Evolutionary conservation across 64 coral and sea anemone species (phyloP).

Genomic region (Platygyra sinensis): DNA sequence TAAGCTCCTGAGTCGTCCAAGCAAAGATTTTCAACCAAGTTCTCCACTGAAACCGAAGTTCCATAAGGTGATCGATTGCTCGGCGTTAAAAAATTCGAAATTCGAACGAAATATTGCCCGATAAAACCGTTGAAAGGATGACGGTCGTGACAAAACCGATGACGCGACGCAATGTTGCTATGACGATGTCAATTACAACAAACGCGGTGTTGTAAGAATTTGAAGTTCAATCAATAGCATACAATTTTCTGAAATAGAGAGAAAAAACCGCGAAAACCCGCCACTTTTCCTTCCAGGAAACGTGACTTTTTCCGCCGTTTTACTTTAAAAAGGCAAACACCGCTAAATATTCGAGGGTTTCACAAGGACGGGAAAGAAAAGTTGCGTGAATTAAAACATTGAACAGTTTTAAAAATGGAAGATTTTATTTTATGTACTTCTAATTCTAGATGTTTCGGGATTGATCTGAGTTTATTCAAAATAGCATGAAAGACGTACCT

Average conservation of each 20-base stretch:
- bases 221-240: conserved; percentile 55
- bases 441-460: too few species aligned
- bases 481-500: too few species aligned
- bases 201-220: conserved; percentile 75
- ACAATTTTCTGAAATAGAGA: background rate
- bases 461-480: too few species aligned
- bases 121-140: conserved; percentile 98
- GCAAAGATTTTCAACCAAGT: conserved; percentile 32
- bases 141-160: conserved; percentile 97
- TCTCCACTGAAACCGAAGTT: conserved; percentile 50
- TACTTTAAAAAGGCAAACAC: too few species aligned
- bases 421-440: too few species aligned
- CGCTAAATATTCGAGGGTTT: too few species aligned
- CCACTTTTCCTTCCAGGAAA: background rate
- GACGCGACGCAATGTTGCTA: conserved; percentile 99
- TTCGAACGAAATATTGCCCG: conserved; percentile 98
- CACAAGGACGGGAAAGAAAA: too few species aligned
- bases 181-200: conserved; percentile 83
- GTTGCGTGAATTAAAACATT: too few species aligned
- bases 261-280: background rate
- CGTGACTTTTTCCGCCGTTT: background rate
- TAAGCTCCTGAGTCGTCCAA: conserved; percentile 78
- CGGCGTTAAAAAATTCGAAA: conserved; percentile 99
- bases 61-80: conserved; percentile 68
- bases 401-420: too few species aligned